phyloP scores from a whole-genome alignment of 2,888 invertebrate genomes.

The Lordiphosa andalusiaca region DNA sequence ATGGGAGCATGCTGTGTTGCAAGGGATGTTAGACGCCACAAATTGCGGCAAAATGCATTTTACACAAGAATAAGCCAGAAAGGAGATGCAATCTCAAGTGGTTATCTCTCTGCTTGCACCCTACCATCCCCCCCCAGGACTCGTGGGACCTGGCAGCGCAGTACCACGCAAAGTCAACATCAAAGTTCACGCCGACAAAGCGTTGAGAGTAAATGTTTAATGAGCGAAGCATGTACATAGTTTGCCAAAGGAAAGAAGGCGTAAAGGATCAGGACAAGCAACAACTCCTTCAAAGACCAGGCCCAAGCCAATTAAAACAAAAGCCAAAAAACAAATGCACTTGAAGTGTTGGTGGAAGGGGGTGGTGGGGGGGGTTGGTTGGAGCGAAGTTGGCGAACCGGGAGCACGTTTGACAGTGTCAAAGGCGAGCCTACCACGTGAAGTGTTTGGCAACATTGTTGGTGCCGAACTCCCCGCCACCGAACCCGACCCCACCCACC shows the following conservation, averaged over 20 bases:
- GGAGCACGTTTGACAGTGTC: slow-evolving; percentile 62
- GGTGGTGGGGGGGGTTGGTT: neutral
- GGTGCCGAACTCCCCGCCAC: slow-evolving; percentile 12
- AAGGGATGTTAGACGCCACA: slow-evolving; percentile 39
- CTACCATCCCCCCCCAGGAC: too few relatives aligned
- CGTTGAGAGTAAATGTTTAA: slow-evolving; percentile 74
- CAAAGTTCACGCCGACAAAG: slow-evolving; percentile 77
- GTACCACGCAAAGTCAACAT: slow-evolving; percentile 62
- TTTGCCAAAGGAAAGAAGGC: slow-evolving; percentile 33
- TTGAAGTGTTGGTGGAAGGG: slow-evolving; percentile 35
- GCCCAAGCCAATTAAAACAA: slow-evolving; percentile 74
- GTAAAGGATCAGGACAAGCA: slow-evolving; percentile 34
- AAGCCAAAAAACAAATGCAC: slow-evolving; percentile 74
- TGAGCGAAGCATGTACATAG: slow-evolving; percentile 50
- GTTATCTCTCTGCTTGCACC: slow-evolving; percentile 55
- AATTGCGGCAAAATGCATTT: slow-evolving; percentile 71
- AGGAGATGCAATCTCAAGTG: slow-evolving; percentile 73
- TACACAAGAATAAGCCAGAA: slow-evolving; percentile 25
- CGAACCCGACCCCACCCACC: neutral
- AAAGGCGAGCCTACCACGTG: slow-evolving; percentile 68
- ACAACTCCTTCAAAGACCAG: slow-evolving; percentile 54
- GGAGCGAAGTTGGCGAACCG: slow-evolving; percentile 3
- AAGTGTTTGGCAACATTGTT: slow-evolving; percentile 65
- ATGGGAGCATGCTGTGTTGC: slow-evolving; percentile 20
- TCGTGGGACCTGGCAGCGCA: slow-evolving; percentile 14